Evolutionary conservation across 2,113 vertebrate genomes (phyloP), one percentile per base, ranked within the genome.

Genomic region (Triplophysa siluroides): DNA sequence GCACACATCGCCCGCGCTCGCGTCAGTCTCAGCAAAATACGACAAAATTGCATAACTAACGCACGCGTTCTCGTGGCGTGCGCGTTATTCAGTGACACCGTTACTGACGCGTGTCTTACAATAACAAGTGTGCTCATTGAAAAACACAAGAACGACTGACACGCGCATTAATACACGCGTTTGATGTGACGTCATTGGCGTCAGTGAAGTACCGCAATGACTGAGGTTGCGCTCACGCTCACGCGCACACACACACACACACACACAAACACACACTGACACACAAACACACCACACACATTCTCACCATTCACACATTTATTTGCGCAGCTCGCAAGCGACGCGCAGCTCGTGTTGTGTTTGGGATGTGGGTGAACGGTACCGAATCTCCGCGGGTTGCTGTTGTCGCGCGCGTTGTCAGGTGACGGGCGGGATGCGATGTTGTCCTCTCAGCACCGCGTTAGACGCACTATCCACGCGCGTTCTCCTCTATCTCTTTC

Each of bases 181-280:
- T 63, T 8, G 6, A n/a, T 77, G 74, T 77, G 74, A 77, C 14
- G 62, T 77, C 74, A 77, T 65, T 65, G 62, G 45, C 72, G 56
- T 90, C 90, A 89, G 88, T 90, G 87, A 89, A 91, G 81, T 92
- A 91, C 91, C 92, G 92, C 92, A 93, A 89, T 89, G 91, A 83
- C 88, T 87, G 86, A 88, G 81, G 81, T 69, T 67, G 75, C 89
- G 86, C 76, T 85, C 80, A 81, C 66, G 47, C 72, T 21, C 52
- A 24, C 76, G 47, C 60, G 29, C 67, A n/a, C 68, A 58, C 52
- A 38, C 47, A 21, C 58, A 72, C 81, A 14, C 66, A 21, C 65
- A 16, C 26, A 29, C 26, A 62, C 47, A 54, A 58, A n/a, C 70
- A 41, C 19, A 26, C 13, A 4, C 14, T 2, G 3, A 18, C 50